Conservation (phyloP, 2,797 vertebrate genomes). For the Amphiprion clarkii region DNA sequence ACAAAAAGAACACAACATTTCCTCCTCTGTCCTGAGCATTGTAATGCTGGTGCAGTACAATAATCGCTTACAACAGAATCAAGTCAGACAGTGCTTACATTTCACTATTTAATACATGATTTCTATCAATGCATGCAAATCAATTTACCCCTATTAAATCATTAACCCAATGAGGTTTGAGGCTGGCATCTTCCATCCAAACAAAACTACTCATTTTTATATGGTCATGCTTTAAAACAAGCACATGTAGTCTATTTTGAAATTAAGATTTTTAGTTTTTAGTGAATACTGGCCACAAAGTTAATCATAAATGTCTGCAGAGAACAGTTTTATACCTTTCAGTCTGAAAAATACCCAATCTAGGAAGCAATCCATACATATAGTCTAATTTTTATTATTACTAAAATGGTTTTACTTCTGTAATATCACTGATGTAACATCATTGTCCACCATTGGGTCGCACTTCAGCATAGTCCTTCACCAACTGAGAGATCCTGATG, state of each 20-base stretch:
- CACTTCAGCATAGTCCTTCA: slow-evolving; percentile 66
- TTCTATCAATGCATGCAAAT: too few relatives aligned
- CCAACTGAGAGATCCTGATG: slow-evolving; percentile 66
- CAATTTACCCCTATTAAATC: neutral
- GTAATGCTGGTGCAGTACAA: too few relatives aligned
- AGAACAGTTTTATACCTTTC: too few relatives aligned
- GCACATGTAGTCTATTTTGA: too few relatives aligned
- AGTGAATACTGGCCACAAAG: too few relatives aligned
- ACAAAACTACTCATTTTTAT: neutral
- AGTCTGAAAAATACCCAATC: neutral
- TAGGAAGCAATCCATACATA: neutral
- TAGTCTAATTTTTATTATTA: too few relatives aligned
- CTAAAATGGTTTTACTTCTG: neutral
- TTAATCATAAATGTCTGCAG: too few relatives aligned
- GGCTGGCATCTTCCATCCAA: neutral
- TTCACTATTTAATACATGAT: neutral
- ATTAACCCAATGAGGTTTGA: neutral
- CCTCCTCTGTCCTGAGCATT: too few relatives aligned
- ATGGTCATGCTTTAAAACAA: neutral
- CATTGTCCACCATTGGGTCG: slow-evolving; percentile 59
- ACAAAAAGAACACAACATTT: too few relatives aligned
- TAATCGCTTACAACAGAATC: too few relatives aligned
- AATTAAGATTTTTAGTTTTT: too few relatives aligned
- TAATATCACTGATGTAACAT: neutral
- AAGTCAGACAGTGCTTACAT: too few relatives aligned